Conservation (phyloP, 2,113 vertebrate genomes). For the Orycteropus afer region DNA sequence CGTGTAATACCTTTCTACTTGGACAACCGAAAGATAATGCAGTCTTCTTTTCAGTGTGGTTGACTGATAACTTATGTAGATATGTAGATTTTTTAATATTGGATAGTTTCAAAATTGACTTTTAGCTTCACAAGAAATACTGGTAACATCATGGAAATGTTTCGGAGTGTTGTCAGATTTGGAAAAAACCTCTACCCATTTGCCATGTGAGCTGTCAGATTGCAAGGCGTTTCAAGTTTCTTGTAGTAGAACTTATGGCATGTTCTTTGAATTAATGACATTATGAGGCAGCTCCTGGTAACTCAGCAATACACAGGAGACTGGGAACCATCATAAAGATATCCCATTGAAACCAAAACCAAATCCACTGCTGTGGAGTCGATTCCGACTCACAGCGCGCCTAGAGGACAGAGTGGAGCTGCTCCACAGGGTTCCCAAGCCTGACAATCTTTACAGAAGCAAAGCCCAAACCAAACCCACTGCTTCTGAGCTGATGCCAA, state of each 20-base stretch:
- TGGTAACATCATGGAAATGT: background rate
- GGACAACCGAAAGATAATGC: background rate
- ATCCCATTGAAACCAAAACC: background rate
- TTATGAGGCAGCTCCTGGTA: background rate
- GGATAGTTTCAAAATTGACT: constrained; percentile 18
- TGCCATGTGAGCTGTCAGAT: background rate
- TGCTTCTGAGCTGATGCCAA: too few relatives aligned
- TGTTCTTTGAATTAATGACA: background rate
- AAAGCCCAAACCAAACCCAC: too few relatives aligned
- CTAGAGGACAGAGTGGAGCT: too few relatives aligned
- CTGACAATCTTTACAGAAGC: too few relatives aligned
- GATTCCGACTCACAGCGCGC: too few relatives aligned
- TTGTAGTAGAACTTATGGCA: background rate
- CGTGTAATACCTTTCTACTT: background rate
- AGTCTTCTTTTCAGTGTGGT: background rate
- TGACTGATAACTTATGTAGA: background rate
- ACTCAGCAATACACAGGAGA: background rate
- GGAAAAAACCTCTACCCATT: background rate
- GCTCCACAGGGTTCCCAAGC: too few relatives aligned
- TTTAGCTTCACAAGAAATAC: background rate
- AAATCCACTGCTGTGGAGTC: too few relatives aligned
- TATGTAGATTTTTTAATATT: background rate
- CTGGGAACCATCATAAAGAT: background rate
- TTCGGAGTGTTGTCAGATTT: background rate
- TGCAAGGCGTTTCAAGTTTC: background rate